Percentiles rank a stretch among this genome's conserved stretches.
Evolutionary conservation across 2,797 vertebrate genomes (phyloP).

Genomic region (Synaphobranchus kaupii): DNA sequence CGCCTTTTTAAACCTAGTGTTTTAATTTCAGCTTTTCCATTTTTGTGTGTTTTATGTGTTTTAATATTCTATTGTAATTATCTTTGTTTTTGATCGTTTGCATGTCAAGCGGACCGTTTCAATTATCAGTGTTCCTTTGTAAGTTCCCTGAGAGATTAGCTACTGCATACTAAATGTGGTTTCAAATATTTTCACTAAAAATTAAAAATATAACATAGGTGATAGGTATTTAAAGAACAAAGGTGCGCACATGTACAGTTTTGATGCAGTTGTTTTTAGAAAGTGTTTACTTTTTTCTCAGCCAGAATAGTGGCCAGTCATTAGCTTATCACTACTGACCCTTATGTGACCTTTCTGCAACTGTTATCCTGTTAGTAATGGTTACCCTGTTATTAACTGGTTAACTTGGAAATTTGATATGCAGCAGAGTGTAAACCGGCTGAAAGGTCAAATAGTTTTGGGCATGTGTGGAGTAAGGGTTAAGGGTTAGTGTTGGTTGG

Average conservation of each 20-base stretch:
- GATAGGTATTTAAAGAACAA: slow-evolving; percentile 13
- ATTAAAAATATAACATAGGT: not conserved
- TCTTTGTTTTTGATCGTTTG: slow-evolving; percentile 3
- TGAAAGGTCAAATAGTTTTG: not conserved
- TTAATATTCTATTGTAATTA: slow-evolving; percentile 17
- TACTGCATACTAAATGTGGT: not conserved
- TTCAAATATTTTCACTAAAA: not conserved
- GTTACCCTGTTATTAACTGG: not conserved
- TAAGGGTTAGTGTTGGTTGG: not conserved
- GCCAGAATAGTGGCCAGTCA: not conserved
- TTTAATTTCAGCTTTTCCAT: slow-evolving; percentile 35
- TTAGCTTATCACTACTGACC: not conserved
- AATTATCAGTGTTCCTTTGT: slow-evolving; percentile 9
- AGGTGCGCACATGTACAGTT: not conserved
- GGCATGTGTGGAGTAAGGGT: not conserved
- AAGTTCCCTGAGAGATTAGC: not conserved
- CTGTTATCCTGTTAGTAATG: not conserved
- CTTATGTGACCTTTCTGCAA: not conserved
- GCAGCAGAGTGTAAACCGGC: not conserved
- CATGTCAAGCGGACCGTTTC: not conserved
- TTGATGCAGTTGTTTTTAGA: slow-evolving; percentile 14
- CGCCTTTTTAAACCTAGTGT: slow-evolving; percentile 37
- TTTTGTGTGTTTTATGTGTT: slow-evolving; percentile 3
- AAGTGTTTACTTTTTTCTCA: not conserved
- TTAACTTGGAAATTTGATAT: not conserved